Percentiles rank a stretch among this genome's conserved stretches.
These are phyloP conservation scores for Pterocles gutturalis DNA, from an alignment of 2,113 vertebrate species.

Conservation along the genomic window DNA sequence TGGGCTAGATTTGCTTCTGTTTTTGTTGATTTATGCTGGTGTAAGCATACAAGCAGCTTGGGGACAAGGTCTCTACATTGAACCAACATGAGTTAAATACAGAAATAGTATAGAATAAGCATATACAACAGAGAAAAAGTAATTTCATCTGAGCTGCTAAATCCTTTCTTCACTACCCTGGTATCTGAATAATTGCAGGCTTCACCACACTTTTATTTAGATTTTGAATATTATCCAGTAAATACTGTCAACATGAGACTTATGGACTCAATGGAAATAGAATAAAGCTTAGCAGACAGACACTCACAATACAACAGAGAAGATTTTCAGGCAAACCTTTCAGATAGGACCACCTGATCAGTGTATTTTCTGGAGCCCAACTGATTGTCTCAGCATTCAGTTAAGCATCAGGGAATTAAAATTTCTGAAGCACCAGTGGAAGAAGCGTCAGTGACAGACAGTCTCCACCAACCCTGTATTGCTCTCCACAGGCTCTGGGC, in stretches of 20 bases:
- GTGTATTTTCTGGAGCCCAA: background rate
- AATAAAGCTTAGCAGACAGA: background rate
- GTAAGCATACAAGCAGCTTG: background rate
- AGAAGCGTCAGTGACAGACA: background rate
- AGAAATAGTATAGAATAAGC: background rate
- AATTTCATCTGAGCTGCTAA: background rate
- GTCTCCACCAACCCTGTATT: background rate
- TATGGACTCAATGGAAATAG: background rate
- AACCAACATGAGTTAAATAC: background rate
- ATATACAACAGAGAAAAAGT: background rate
- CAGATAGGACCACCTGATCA: background rate
- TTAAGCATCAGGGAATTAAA: background rate
- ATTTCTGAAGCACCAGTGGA: background rate
- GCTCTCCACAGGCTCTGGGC: background rate
- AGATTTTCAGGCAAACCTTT: background rate
- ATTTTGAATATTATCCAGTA: background rate
- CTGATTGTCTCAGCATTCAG: background rate
- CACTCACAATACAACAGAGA: background rate
- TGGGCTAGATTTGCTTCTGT: background rate
- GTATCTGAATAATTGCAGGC: background rate
- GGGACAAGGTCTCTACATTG: background rate
- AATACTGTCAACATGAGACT: background rate
- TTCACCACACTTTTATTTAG: background rate
- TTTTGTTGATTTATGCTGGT: background rate
- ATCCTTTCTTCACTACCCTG: background rate